Conservation (phyloP, 2,888 invertebrate species). For the Aleiodes leptofemur region DNA sequence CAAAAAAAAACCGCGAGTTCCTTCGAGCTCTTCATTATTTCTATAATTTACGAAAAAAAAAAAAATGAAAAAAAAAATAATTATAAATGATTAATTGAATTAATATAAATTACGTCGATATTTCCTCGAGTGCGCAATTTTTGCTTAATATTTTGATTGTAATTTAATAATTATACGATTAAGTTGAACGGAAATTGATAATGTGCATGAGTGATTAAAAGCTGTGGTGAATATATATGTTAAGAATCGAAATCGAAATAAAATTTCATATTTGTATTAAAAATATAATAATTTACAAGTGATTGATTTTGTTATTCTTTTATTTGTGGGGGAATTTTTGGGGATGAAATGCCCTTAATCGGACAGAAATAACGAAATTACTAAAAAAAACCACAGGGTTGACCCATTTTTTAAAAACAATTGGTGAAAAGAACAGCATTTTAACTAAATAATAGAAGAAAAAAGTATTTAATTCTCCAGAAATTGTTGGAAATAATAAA, state of each 20-base stretch:
- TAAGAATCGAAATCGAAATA: conserved; percentile 19
- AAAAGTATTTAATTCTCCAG: too few relatives aligned
- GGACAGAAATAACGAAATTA: too few relatives aligned
- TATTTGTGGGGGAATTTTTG: too few relatives aligned
- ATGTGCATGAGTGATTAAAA: conserved; percentile 10
- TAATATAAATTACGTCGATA: background rate
- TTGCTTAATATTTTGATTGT: conserved; percentile 6
- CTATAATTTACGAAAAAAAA: conserved; percentile 39
- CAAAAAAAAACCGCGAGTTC: too few relatives aligned
- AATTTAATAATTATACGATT: background rate
- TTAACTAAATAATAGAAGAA: too few relatives aligned
- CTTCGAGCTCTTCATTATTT: conserved; percentile 25
- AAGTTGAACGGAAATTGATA: conserved; percentile 24
- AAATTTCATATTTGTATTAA: conserved; percentile 26
- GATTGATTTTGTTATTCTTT: too few relatives aligned
- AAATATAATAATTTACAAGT: background rate
- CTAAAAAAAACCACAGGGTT: too few relatives aligned
- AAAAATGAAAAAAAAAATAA: conserved; percentile 16
- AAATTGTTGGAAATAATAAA: too few relatives aligned
- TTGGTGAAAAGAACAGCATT: too few relatives aligned
- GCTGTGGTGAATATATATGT: conserved; percentile 6
- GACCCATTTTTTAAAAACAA: too few relatives aligned
- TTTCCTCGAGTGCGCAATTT: background rate
- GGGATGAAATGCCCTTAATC: too few relatives aligned
- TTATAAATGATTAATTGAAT: background rate